Evolutionary conservation across 1,140 invertebrate species (phyloP).

Genomic region (Scaptomyza hsui): DNA sequence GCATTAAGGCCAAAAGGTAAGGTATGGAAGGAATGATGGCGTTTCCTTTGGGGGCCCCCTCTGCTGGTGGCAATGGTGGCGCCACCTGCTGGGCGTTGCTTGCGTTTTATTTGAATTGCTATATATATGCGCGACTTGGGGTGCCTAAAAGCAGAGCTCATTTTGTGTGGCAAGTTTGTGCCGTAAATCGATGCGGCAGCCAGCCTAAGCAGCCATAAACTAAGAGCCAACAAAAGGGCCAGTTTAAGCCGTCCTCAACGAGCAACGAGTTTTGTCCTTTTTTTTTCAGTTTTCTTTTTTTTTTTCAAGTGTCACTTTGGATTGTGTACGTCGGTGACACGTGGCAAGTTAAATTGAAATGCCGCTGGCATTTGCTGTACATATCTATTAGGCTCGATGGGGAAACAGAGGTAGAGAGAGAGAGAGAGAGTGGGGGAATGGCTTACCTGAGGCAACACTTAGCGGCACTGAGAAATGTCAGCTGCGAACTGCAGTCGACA

Average conservation of each 20-base stretch:
- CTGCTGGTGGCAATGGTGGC: slow-evolving; percentile 32
- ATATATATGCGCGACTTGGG: slow-evolving; percentile 46
- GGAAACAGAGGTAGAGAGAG: neutral
- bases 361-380: slow-evolving; percentile 71
- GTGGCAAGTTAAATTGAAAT: slow-evolving; percentile 80
- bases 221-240: slow-evolving; percentile 52
- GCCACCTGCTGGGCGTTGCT: slow-evolving; percentile 62
- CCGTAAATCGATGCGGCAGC: slow-evolving; percentile 77
- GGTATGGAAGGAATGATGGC: slow-evolving; percentile 22
- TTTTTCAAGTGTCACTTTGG: slow-evolving; percentile 71
- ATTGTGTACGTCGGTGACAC: slow-evolving; percentile 73
- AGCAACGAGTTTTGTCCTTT: neutral
- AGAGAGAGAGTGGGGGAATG: too few species aligned
- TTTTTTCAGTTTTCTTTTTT: neutral
- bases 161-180: slow-evolving; percentile 69
- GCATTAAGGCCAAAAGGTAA: slow-evolving; percentile 60
- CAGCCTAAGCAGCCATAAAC: slow-evolving; percentile 71
- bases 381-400: slow-evolving; percentile 62
- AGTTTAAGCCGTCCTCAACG: slow-evolving; percentile 15
- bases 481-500: slow-evolving; percentile 40
- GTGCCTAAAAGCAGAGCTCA: slow-evolving; percentile 53
- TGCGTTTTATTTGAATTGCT: slow-evolving; percentile 59
- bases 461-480: slow-evolving; percentile 39
- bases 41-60: slow-evolving; percentile 13
- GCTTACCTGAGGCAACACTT: slow-evolving; percentile 51